These are phyloP conservation scores for Geodia barretti DNA, from an alignment of 37 sponge, comb jelly and placozoan species.

Conservation along the genomic window DNA sequence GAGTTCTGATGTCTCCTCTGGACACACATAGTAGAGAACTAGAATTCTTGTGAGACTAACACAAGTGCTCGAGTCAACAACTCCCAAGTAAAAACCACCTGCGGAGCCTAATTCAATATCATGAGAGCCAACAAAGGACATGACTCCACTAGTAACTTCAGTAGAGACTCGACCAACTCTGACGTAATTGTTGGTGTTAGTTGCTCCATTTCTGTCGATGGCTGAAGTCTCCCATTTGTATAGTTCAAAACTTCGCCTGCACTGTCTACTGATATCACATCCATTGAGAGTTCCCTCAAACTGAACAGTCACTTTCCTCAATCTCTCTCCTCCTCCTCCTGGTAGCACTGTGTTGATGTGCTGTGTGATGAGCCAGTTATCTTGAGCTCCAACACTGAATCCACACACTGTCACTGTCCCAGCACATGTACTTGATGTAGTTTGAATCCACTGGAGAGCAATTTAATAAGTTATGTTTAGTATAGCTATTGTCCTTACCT, in stretches of 20 bases:
- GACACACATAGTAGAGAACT: slow-evolving; percentile 34
- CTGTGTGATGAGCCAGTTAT: slow-evolving; percentile 15
- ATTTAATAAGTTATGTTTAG: too few relatives aligned
- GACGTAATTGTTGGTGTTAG: neutral
- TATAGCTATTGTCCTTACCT: too few relatives aligned
- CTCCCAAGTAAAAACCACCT: slow-evolving; percentile 18
- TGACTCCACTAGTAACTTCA: neutral
- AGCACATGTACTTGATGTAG: neutral
- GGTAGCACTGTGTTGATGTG: neutral
- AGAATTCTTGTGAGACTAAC: neutral
- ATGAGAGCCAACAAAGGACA: neutral
- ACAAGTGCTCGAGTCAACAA: slow-evolving; percentile 26
- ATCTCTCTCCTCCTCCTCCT: neutral
- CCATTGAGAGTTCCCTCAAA: slow-evolving; percentile 4
- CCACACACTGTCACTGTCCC: neutral
- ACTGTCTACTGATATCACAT: neutral
- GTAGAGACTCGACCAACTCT: neutral
- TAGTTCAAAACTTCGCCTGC: neutral
- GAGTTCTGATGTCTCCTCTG: neutral
- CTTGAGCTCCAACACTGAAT: neutral
- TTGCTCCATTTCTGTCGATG: neutral
- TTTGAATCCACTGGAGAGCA: neutral
- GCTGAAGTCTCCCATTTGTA: neutral
- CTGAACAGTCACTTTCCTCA: neutral
- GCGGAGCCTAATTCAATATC: neutral